These are phyloP conservation scores for Camelus dromedarius DNA, from an alignment of 2,113 vertebrate genomes.

Conservation along the genomic window DNA sequence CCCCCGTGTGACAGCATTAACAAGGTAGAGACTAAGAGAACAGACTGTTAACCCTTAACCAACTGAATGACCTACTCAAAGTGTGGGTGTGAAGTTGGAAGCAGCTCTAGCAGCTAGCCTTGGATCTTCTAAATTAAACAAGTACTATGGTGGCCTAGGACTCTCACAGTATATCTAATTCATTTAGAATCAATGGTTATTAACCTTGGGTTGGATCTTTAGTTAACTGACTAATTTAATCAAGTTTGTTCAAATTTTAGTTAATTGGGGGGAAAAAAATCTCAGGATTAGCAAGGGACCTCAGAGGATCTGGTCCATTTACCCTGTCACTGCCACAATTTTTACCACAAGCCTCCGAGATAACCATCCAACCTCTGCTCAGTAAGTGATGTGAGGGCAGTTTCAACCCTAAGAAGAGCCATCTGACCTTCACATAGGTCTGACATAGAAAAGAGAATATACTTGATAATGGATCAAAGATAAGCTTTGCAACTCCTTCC, in stretches of 20 bases:
- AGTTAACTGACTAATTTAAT: conserved; percentile 47
- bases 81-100: not conserved
- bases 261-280: not conserved
- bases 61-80: not conserved
- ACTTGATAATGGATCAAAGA: not conserved
- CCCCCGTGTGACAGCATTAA: not conserved
- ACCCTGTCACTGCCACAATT: not conserved
- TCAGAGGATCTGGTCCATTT: not conserved
- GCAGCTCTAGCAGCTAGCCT: not conserved
- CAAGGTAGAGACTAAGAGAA: conserved; percentile 7
- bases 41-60: not conserved
- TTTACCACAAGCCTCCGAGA: not conserved
- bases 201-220: not conserved
- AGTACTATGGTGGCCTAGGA: not conserved
- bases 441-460: not conserved
- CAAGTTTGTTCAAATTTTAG: conserved; percentile 3
- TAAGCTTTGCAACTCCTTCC: not conserved
- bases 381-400: not conserved
- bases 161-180: not conserved
- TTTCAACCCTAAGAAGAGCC: conserved; percentile 12
- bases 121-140: not conserved
- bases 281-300: not conserved
- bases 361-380: not conserved
- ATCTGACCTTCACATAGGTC: not conserved
- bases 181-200: conserved; percentile 2